Evolutionary conservation across 2,113 vertebrate species (phyloP), one percentile per base, ranked within the genome.

Genomic region (Toxotes chatareus): DNA sequence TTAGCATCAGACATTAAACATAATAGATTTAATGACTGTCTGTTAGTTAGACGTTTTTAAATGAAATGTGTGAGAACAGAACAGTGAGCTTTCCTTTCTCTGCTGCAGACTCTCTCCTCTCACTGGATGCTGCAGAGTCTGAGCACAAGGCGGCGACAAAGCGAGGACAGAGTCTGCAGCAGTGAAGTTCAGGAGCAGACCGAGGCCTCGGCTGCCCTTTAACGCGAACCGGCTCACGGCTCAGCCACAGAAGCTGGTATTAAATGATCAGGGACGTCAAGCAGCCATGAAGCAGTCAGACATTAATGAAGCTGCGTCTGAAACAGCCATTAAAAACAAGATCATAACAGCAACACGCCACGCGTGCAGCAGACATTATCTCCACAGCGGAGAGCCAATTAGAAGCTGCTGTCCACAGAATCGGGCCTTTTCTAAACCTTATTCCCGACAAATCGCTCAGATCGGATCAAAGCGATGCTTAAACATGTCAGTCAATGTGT

Each of bases 401-500:
- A 76, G 57, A 85, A 40, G 10, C 57, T 60, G 31, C 55, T 16
- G 74, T 63, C 61, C 63, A 60, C 47, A 59, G 75, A 79, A 83
- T 83, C 60, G 59, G 76, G 62, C 55, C 78, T 86, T 57, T 77
- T 57, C 38, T 16, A 66, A 82, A 74, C 32, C 73, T 53, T 36
- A 23, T 79, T 65, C 38, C 73, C 75, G 63, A 73, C 66, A 86
- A 88, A 89, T 82, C 63, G 83, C 80, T 71, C 57, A 59, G 55
- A 67, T 76, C 63, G 71, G 93, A 94, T 96, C 95, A 94, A 94
- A 97, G 89, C 80, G 65, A 95, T 92, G 94, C 93, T 89, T 90
- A 91, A 94, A 95, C 92, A 84, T 91, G 95, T 93, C 96, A 96
- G 84, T 96, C 96, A 95, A 76, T 85, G 87, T 89, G 92, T 72